Base-by-base conservation (phyloP, 2,113 vertebrate genomes). In the Tympanuchus pallidicinctus region DNA sequence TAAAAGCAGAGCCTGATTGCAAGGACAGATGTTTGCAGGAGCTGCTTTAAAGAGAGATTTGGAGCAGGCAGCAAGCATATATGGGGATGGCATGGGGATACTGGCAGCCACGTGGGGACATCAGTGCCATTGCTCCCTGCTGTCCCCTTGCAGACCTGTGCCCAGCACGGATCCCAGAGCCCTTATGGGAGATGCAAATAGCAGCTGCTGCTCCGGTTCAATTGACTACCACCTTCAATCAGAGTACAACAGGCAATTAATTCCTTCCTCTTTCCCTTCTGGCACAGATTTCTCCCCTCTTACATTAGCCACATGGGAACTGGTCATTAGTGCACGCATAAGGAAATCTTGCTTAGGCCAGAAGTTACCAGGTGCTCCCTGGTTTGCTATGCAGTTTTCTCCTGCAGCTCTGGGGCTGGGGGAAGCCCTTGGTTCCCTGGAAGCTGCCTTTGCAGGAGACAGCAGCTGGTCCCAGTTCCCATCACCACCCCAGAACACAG, bases 41-140 rank as follows among this genome's bases (percentile, higher is more conserved):
- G 56, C 65, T 0, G 6, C 47, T 54, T n/a, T 36, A 69, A 43
- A 5, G 38, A 2, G 2, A 27, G 40, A 48, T 10, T 36, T 0
- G 59, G 57, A 77, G 59, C 18, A 28, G 89, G 34, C 83, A 34
- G 64, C 2, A 8, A 63, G 24, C 1, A 3, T 48, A 30, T 6
- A 17, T 56, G 54, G 28, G 54, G 27, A 56, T 8, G 10, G 54
- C 54, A 32, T 18, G 56, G 56, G 56, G 30, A 57, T 32, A 57
- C 4, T 19, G 18, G 56, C 18, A 12, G 18, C 56, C 56, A 57
- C 18, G 11, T n/a, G 30, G 30, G 30, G 30, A 57, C 18, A 57
- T 57, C 10, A 8, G 25, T 15, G 16, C 27, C 61, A 38, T 18
- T 27, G 13, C 27, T 40, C 21, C 10, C 16, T 13, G 38, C 63